Percentiles rank a stretch among this genome's conserved stretches.
These are phyloP conservation scores for Sebastes trivittatus DNA, from an alignment of 2,797 vertebrate genomes.

Conservation along the genomic window DNA sequence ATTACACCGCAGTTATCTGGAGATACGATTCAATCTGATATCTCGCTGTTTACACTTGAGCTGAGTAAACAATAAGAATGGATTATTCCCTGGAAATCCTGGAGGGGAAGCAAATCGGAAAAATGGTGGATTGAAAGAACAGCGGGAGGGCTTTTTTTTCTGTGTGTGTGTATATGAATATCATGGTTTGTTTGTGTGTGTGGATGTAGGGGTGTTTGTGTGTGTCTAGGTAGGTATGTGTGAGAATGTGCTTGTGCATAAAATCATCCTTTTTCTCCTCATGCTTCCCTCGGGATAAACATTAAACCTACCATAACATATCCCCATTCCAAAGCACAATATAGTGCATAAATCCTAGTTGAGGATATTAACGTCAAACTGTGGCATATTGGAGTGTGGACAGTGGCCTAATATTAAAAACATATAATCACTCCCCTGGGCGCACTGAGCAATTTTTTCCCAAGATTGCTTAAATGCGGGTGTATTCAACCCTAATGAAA, in stretches of 20 bases:
- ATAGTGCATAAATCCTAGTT: slow-evolving; percentile 45
- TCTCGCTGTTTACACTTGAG: slow-evolving; percentile 64
- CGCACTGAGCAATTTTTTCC: not conserved
- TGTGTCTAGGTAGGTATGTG: not conserved
- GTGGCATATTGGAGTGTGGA: slow-evolving; percentile 21
- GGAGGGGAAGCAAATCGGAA: slow-evolving; percentile 26
- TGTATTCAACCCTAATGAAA: slow-evolving; percentile 50
- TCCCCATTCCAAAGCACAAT: not conserved
- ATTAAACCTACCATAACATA: slow-evolving; percentile 27
- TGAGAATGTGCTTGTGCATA: not conserved
- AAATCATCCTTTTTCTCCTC: not conserved
- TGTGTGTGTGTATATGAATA: not conserved
- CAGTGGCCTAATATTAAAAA: slow-evolving; percentile 44
- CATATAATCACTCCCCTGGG: slow-evolving; percentile 47
- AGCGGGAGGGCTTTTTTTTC: not conserved
- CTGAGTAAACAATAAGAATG: slow-evolving; percentile 58
- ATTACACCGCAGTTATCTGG: slow-evolving; percentile 60
- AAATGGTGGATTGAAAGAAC: slow-evolving; percentile 32
- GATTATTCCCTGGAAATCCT: slow-evolving; percentile 53
- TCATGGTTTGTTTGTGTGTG: not conserved
- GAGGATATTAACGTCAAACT: slow-evolving; percentile 44
- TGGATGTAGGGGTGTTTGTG: not conserved
- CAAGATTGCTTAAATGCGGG: slow-evolving; percentile 28
- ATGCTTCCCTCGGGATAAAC: slow-evolving; percentile 18
- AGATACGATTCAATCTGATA: slow-evolving; percentile 66